Evolutionary conservation across 2,888 invertebrate species (phyloP), one percentile per base, ranked within the genome.

Genomic region (Agrotis puta): DNA sequence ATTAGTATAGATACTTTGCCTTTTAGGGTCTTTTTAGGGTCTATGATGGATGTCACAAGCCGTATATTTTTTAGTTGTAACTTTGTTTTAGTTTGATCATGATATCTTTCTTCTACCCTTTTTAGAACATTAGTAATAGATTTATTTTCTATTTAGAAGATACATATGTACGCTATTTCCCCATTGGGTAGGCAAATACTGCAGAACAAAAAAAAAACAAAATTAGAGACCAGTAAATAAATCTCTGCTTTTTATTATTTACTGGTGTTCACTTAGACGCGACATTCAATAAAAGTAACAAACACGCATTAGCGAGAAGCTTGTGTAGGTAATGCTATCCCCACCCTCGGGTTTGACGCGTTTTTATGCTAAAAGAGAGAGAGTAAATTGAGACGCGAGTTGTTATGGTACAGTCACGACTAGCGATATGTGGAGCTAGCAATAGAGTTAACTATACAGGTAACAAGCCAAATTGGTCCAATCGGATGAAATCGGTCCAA

Each of bases 221-320:
- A 27, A 7, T 18, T 18, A 18, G 20, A 62, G 20, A 14, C 7
- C 2, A 33, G 53, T 18, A 14, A 18, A 39, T 63, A 53, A 63
- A 53, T 53, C 33, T 33, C 20, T 3, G 2, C 33, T n/a, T 6
- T 14, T 16, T 22, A 20, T 61, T 47, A 20, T 56, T 45, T 54
- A 61, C 22, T 74, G 18, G 54, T 54, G 24, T 39, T 27, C 47
- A 39, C 50, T 59, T 39, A 64, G 33, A 63, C 33, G n/a, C 16
- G 22, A 16, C 43, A 56, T 33, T 33, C 33, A 0, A 33, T 33
- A 4, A 39, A 70, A 27, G 39, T 22, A 64, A 64, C 59, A 76
- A 61, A 64, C 59, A 53, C 39, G 14, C 64, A 65, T 72, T 62
- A 65, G 67, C 61, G 43, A 54, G 51, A 57, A 63, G 45, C 58